Conservation (phyloP, 2,888 invertebrate genomes). For the Branchellion lobata region DNA sequence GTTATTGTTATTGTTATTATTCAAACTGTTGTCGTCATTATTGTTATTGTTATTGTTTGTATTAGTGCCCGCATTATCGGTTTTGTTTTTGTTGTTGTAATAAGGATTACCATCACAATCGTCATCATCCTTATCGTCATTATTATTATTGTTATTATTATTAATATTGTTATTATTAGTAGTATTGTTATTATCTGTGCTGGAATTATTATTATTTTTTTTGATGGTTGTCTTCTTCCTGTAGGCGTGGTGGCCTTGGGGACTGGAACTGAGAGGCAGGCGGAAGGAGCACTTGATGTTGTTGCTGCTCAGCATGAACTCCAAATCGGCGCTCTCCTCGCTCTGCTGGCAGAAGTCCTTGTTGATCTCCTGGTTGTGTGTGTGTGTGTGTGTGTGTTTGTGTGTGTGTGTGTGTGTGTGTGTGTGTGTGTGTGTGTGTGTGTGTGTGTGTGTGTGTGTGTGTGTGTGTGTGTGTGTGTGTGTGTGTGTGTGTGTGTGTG, state of each 20-base stretch:
- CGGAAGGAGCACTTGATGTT: not conserved
- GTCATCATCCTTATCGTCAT: not conserved
- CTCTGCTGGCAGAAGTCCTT: not conserved
- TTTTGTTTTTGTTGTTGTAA: no score
- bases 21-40: not conserved
- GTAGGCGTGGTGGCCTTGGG: no score
- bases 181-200: no score
- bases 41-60: constrained; percentile 43
- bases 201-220: no score
- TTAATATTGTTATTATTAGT: no score
- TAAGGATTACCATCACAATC: no score
- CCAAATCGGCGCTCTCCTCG: not conserved
- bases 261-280: not conserved
- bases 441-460: no score
- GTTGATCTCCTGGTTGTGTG: not conserved
- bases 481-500: no score
- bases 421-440: not conserved
- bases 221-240: no score
- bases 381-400: no score
- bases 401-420: not conserved
- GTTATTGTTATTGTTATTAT: not conserved
- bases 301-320: not conserved
- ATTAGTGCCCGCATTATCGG: not conserved
- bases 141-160: not conserved
- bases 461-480: no score